Conservation (phyloP, 2,113 vertebrate species). For the Rhadina sibilatrix region DNA sequence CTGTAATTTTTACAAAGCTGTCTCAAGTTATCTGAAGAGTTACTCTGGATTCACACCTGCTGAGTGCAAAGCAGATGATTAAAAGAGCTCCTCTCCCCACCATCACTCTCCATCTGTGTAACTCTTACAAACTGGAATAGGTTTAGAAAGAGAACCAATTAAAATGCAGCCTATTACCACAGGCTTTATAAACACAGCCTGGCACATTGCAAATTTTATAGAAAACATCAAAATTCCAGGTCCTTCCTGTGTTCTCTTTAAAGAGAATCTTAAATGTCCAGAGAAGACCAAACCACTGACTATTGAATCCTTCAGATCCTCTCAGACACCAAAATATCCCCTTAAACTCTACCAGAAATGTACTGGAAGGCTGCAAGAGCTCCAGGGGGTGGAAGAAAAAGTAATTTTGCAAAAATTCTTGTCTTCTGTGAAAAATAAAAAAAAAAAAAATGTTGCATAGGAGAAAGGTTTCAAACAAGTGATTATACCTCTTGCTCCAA, state of each 20-base stretch:
- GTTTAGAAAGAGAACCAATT: not conserved
- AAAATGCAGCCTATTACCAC: rapidly evolving
- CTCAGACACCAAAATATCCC: not conserved
- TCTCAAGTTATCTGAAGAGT: not conserved
- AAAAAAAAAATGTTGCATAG: not conserved
- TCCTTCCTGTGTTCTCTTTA: not conserved
- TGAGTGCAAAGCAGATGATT: not conserved
- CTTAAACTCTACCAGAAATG: not conserved
- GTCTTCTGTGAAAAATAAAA: not conserved
- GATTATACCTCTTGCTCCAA: not conserved
- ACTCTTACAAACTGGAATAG: not conserved
- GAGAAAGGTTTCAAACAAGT: not conserved
- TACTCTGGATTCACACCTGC: not conserved
- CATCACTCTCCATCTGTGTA: not conserved
- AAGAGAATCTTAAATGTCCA: not conserved
- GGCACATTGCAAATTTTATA: not conserved
- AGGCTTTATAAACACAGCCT: not conserved
- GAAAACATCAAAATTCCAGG: not conserved
- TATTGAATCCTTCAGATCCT: not conserved
- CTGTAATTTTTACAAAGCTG: not conserved
- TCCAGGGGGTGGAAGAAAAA: not conserved
- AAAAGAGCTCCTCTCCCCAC: not conserved
- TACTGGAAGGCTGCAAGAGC: not conserved
- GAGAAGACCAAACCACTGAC: not conserved
- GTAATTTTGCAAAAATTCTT: not conserved